A percentile compares a stretch with the other conserved stretches of the same genome.
These are phyloP conservation scores for Steatocranus sp. DNA, from an alignment of 2,797 vertebrate species.

Conservation along the genomic window DNA sequence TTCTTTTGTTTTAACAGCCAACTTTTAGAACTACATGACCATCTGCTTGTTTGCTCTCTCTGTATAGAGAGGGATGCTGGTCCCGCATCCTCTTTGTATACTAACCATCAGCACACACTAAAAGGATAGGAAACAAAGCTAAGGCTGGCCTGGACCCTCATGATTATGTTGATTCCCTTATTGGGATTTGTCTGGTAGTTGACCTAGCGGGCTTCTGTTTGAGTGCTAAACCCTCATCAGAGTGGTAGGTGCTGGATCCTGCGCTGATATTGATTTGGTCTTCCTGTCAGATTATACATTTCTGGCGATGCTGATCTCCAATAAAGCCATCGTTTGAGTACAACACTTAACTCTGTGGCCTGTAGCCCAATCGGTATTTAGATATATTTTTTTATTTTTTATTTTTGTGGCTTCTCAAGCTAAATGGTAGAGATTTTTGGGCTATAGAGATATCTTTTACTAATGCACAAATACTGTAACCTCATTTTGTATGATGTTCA, in stretches of 20 bases:
- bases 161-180: slow-evolving; percentile 39
- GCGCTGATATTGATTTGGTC: slow-evolving; percentile 53
- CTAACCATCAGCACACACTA: background rate
- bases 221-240: slow-evolving; percentile 35
- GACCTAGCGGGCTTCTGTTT: slow-evolving; percentile 25
- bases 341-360: slow-evolving; percentile 37
- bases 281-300: slow-evolving; percentile 52
- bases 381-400: slow-evolving; percentile 6
- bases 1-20: slow-evolving; percentile 22
- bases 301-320: slow-evolving; percentile 45
- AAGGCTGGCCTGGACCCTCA: background rate
- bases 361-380: slow-evolving; percentile 23
- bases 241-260: slow-evolving; percentile 30
- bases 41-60: slow-evolving; percentile 21
- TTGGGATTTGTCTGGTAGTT: slow-evolving; percentile 40
- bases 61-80: background rate
- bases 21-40: slow-evolving; percentile 32
- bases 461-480: background rate
- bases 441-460: background rate
- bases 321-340: slow-evolving; percentile 38
- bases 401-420: background rate
- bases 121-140: slow-evolving; percentile 16
- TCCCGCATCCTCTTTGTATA: background rate
- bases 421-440: background rate
- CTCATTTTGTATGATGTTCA: background rate